Evolutionary conservation across 1,140 invertebrate species (phyloP), one percentile per base, ranked within the genome.

Genomic region (Trichonephila clavata): DNA sequence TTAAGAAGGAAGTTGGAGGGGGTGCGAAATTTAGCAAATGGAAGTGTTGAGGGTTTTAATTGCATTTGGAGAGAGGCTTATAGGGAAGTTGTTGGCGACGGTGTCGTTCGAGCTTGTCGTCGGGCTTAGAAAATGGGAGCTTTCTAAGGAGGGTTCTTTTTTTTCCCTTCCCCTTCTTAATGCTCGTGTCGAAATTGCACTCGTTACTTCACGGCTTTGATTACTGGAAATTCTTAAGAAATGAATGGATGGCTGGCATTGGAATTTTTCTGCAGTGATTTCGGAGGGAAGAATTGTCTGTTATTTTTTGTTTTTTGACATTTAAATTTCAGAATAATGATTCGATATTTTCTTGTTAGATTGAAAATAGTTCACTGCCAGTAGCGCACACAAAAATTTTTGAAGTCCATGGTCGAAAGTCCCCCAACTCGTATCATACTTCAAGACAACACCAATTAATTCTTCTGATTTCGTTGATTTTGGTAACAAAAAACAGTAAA

Each of bases 41-140:
- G 71, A 77, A 77, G 71, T 77, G 71, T 77, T 77, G 71, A 77
- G 71, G 71, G 71, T 77, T 77, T 77, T 77, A 77, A 77, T 77
- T 77, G 71, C 71, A 77, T 77, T 77, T 77, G 32, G 27, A 71
- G 71, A 77, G 71, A 77, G 14, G 71, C 24, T 68, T 68, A 68
- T 68, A 24, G 71, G 71, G 27, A 20, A 39, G 71, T 63, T 77
- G 71, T 77, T 27, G 71, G 32, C 18, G 71, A 77, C 71, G 71
- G 27, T 77, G 71, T 20, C 68, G 24, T n/a, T 71, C 68, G 68
- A 14, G 68, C 27, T 32, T 71, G 68, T 71, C 71, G 71, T 77
- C 71, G 71, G 21, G 71, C 27, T 32, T 8, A 16, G 71, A 18
- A 39, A 39, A 39, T 32, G 71, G 71, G 32, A 77, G 71, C 24